Percentiles rank a stretch among this genome's conserved stretches.
phyloP scores from a whole-genome alignment of 2,113 vertebrate genomes.

The Podiceps cristatus region DNA sequence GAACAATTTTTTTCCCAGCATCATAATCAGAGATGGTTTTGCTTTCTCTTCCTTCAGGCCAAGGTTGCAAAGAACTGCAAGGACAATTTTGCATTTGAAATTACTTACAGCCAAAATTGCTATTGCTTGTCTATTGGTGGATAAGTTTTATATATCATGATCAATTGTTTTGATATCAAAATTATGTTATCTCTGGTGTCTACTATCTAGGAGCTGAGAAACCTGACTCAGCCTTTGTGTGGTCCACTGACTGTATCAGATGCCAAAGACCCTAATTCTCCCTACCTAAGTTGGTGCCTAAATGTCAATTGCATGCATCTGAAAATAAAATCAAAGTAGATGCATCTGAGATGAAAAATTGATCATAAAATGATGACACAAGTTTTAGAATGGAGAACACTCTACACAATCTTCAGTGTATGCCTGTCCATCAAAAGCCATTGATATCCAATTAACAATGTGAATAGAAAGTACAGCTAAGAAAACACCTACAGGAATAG shows the following conservation, averaged over 20 bases:
- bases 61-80: background rate
- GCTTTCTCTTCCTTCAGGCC: background rate
- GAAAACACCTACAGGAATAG: background rate
- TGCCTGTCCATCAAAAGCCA: background rate
- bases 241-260: background rate
- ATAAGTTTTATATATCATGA: background rate
- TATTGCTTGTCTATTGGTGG: background rate
- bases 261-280: background rate
- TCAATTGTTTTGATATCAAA: background rate
- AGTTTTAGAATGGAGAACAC: background rate
- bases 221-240: background rate
- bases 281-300: background rate
- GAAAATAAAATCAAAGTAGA: background rate
- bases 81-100: background rate
- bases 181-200: background rate
- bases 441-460: background rate
- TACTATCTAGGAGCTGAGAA: background rate
- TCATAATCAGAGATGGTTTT: background rate
- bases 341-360: background rate
- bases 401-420: background rate
- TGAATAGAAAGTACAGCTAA: background rate
- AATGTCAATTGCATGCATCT: background rate
- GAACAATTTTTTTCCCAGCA: background rate
- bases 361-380: background rate
- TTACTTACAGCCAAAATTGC: background rate